phyloP scores from a whole-genome alignment of 2,888 invertebrate species.

The Thecocarcelia acutangulata region DNA sequence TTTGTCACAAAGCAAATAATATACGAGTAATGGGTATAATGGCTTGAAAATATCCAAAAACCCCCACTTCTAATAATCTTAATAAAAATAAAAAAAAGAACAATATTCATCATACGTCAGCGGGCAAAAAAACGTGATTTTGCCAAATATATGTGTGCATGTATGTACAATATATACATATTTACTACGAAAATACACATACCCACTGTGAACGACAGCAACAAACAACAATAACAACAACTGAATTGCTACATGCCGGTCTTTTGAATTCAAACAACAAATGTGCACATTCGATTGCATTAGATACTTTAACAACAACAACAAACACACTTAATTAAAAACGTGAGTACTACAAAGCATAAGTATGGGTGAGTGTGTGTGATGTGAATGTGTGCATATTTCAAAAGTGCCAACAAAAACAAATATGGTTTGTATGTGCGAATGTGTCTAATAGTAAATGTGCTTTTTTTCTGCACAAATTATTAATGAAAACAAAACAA shows the following conservation, averaged over 20 bases:
- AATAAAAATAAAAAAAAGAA: not conserved
- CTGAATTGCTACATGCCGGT: slow-evolving; percentile 37
- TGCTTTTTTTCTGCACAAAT: slow-evolving; percentile 14
- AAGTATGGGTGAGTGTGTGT: slow-evolving; percentile 52
- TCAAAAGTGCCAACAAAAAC: not conserved
- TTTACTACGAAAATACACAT: not conserved
- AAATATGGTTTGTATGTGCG: slow-evolving; percentile 18
- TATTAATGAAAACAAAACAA: slow-evolving; percentile 18
- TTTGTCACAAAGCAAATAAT: too few species aligned
- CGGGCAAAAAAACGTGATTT: slow-evolving; percentile 62
- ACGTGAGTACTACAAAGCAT: slow-evolving; percentile 40
- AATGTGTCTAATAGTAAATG: slow-evolving; percentile 31
- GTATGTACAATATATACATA: not conserved
- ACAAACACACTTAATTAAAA: slow-evolving; percentile 31
- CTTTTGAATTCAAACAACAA: slow-evolving; percentile 35
- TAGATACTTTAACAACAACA: slow-evolving; percentile 42
- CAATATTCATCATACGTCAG: slow-evolving; percentile 62
- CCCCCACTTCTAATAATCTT: not conserved
- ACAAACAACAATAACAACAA: slow-evolving; percentile 7
- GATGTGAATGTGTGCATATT: slow-evolving; percentile 40
- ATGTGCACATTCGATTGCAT: slow-evolving; percentile 37
- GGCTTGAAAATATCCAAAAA: slow-evolving; percentile 23
- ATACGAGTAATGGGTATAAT: slow-evolving; percentile 23
- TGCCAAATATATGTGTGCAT: slow-evolving; percentile 2
- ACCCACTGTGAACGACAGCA: not conserved